These are phyloP conservation scores for Xenops minutus DNA, from an alignment of 2,797 vertebrate species.

Conservation along the genomic window DNA sequence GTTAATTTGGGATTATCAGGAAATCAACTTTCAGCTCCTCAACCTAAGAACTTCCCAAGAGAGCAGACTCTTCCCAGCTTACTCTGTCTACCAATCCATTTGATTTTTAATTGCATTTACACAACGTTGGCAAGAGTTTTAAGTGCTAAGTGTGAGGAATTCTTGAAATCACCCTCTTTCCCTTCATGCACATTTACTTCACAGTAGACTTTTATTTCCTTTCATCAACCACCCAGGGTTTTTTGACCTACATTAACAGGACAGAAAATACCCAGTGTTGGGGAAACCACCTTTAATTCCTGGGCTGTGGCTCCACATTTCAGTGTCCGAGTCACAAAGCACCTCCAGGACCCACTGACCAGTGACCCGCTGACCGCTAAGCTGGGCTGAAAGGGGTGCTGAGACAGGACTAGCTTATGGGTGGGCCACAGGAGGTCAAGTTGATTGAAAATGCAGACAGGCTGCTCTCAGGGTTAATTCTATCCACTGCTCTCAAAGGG, in stretches of 20 bases:
- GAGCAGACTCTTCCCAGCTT: neutral
- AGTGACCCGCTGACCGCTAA: neutral
- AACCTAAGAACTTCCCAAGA: neutral
- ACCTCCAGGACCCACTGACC: neutral
- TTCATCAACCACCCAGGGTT: neutral
- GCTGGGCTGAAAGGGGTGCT: neutral
- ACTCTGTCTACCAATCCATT: neutral
- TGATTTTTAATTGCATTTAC: conserved; percentile 32
- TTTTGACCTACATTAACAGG: neutral
- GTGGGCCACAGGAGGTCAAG: neutral
- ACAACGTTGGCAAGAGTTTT: neutral
- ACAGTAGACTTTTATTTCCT: neutral
- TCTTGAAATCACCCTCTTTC: neutral
- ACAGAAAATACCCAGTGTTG: neutral
- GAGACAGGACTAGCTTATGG: neutral
- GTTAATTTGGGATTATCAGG: neutral
- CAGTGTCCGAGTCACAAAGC: neutral
- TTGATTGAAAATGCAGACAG: neutral
- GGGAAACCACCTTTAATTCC: neutral
- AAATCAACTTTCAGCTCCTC: conserved; percentile 14
- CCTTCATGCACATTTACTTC: neutral
- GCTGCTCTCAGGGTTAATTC: neutral
- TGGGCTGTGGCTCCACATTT: neutral
- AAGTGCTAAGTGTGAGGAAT: neutral
- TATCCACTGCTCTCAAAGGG: neutral